Evolutionary conservation across 53 echinoderm and acorn worm species (phyloP).

Genomic region (Arbacia lixula): DNA sequence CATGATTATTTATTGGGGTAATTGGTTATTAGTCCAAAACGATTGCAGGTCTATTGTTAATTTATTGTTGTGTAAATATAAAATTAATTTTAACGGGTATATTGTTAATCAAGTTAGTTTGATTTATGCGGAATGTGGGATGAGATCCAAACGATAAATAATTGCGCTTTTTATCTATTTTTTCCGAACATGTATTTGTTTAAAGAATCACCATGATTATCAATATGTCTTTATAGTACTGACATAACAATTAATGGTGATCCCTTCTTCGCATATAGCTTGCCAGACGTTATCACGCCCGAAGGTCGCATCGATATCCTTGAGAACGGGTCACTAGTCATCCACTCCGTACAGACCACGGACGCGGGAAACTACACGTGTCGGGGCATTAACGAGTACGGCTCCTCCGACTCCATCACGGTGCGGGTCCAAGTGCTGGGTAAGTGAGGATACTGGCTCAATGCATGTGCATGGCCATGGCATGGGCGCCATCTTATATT

Average conservation of each 20-base stretch:
- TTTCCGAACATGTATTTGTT: no score
- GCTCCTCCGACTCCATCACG: constrained; percentile 88
- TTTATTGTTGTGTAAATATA: no score
- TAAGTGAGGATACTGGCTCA: constrained; percentile 51
- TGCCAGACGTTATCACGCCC: constrained; percentile 44
- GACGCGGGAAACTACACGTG: constrained; percentile 95
- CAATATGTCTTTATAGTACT: no score
- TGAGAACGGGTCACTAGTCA: constrained; percentile 78
- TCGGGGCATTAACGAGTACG: constrained; percentile 82
- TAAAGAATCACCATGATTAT: no score
- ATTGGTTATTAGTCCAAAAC: no score
- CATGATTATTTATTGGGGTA: no score
- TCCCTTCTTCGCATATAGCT: constrained; percentile 26
- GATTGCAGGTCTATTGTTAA: no score
- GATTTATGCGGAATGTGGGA: no score
- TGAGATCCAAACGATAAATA: no score
- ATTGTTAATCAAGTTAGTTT: no score
- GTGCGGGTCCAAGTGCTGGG: constrained; percentile 85
- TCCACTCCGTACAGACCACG: constrained; percentile 67
- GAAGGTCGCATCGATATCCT: constrained; percentile 67
- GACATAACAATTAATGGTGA: not conserved
- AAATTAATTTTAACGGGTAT: no score
- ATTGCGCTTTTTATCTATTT: no score
- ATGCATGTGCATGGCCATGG: constrained; percentile 48
- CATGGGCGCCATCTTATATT: constrained; percentile 28